Evolutionary conservation across 1,140 invertebrate species (phyloP).

Genomic region (Hormaphis cornu): DNA sequence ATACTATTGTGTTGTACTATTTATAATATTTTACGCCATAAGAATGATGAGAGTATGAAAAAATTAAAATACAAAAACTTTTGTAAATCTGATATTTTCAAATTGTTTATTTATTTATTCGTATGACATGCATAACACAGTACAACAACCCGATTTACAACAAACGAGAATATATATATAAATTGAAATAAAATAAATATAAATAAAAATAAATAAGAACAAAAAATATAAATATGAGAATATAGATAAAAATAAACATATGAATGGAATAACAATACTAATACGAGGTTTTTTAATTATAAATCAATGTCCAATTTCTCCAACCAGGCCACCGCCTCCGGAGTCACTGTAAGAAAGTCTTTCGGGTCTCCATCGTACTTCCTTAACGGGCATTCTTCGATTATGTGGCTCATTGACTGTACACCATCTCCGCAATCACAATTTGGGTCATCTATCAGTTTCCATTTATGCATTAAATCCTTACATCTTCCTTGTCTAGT

Average conservation of each 20-base stretch:
- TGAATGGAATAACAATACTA: too few species aligned
- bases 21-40: too few species aligned
- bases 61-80: too few species aligned
- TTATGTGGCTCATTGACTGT: not conserved
- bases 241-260: too few species aligned
- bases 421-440: not conserved
- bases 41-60: too few species aligned
- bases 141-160: not conserved
- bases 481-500: too few species aligned
- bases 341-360: not conserved
- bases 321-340: not conserved
- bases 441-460: not conserved
- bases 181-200: too few species aligned
- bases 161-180: not conserved
- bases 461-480: not conserved
- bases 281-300: too few species aligned
- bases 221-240: not conserved
- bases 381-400: too few species aligned
- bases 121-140: not conserved
- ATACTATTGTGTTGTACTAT: too few species aligned
- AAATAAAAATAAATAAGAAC: not conserved
- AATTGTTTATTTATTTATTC: conserved; percentile 1
- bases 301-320: not conserved
- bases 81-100: too few species aligned
- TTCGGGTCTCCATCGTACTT: not conserved